phyloP scores from a whole-genome alignment of 2,888 invertebrate species.

The Drosophila phalerata region DNA sequence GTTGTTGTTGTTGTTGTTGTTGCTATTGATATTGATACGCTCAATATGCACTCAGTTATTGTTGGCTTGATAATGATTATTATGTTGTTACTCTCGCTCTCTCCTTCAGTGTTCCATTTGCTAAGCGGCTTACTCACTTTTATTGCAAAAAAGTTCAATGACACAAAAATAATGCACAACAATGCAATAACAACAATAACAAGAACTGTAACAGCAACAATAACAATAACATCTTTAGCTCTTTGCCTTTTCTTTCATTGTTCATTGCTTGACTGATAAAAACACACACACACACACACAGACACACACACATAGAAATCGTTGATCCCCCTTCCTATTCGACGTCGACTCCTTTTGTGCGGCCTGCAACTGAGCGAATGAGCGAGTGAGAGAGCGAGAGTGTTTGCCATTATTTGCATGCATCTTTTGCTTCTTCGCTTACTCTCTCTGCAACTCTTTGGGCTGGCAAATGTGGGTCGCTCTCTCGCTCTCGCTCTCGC shows the following conservation, averaged over 20 bases:
- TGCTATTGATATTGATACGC: constrained; percentile 40
- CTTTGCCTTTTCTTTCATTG: constrained; percentile 60
- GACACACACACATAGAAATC: constrained; percentile 1
- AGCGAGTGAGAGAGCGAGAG: constrained; percentile 23
- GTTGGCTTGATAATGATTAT: constrained; percentile 43
- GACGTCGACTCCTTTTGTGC: constrained; percentile 47
- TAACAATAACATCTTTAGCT: constrained; percentile 63
- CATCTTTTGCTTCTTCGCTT: constrained; percentile 72
- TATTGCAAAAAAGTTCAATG: constrained; percentile 77
- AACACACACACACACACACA: constrained; percentile 4
- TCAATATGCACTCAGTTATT: constrained; percentile 51
- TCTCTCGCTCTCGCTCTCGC: constrained; percentile 14
- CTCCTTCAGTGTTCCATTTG: constrained; percentile 47
- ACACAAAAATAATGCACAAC: constrained; percentile 65
- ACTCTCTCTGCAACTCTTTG: constrained; percentile 66
- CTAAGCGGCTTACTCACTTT: constrained; percentile 56
- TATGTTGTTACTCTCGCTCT: constrained; percentile 36
- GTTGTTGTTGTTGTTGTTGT: constrained; percentile 17
- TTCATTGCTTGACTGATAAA: constrained; percentile 39
- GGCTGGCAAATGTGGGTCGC: constrained; percentile 64
- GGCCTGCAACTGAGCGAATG: constrained; percentile 11
- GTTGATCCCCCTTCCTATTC: constrained; percentile 3
- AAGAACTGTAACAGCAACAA: constrained; percentile 45
- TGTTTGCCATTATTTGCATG: constrained; percentile 61
- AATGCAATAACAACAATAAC: constrained; percentile 51